Evolutionary conservation across 2,113 vertebrate species (phyloP), one percentile per base, ranked within the genome.

Genomic region (Aspidoscelis tigris): DNA sequence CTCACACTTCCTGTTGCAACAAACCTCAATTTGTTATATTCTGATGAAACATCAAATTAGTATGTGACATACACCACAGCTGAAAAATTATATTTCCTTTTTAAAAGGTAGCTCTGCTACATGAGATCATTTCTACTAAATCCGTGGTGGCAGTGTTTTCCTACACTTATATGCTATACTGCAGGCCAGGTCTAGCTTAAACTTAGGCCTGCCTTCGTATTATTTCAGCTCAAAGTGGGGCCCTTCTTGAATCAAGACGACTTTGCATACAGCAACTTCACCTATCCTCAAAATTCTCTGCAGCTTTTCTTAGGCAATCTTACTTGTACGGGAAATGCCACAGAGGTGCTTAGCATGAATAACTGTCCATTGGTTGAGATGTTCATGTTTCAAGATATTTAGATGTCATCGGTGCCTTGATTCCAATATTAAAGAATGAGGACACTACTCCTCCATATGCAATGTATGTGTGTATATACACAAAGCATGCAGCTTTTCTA

Each of bases 361-460:
- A 65, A 70, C 47, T 10, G 39, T 16, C 11, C 24, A n/a, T 18
- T 20, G 20, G 21, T 4, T 68, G 26, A 16, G 33, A 50, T 77
- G 55, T 53, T 39, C 72, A 72, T 79, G 7, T 66, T 41, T 18
- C 55, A 73, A 84, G 65, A 6, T 20, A 47, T 85, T 72, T 65
- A 80, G 26, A 73, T 16, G 72, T 7, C 20, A 79, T n/a, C 4
- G 4, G 41, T n/a, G 61, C 2, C 5, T 71, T 7, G 68, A 0
- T 74, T 77, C 77, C 85, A 89, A 55, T 16, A 11, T 83, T 73
- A 85, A 73, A 53, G 24, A 85, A 79, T 55, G 64, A 39, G 41
- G 78, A 86, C 90, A 89, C 85, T 89, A 89, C 90, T 95, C 89
- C 90, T 90, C 87, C 73, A 53, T 89, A 86, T 76, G 83, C 85